Evolutionary conservation across 2,113 vertebrate species (phyloP), one percentile per base, ranked within the genome.

Genomic region (Dendropsophus ebraccatus): DNA sequence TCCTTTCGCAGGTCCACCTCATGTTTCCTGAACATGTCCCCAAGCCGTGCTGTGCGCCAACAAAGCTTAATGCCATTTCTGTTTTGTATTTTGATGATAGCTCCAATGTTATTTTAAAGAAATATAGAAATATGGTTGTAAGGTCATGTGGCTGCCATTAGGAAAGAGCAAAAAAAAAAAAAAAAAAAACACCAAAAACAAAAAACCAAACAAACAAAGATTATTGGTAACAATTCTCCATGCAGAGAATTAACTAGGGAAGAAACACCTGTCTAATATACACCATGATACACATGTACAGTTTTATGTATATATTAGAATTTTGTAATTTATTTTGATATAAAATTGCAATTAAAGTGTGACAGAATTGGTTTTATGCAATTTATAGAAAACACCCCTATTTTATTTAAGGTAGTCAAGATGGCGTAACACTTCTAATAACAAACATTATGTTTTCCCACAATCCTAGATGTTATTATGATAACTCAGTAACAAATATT

Each of bases 11-110:
- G 98, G 98, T 99, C 91, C 98, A 99, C 89, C 94, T 99, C 94
- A 99, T 99, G 98, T 99, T 98, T 92, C 98, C 98, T 72, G 96
- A 99, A 88, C 98, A 99, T 1, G 98, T 99, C 90, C 98, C 98
- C 91, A 99, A 99, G 91, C 98, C 98, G 17, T 99, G 98, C 90
- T 99, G 98, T 84, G 98, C 98, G 83, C 98, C 98, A 58, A 99
- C 98, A 90, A 99, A 99, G 90, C 94, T 99, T 91, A 99, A 99
- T 0, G 97, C 98, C 74, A 99, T 99, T 92, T 99, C 98, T n/a
- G 98, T 99, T 69, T 95, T 99, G 69, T 99, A 99, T 91, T 99
- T 99, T 91, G 98, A 99, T 87, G 98, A 99, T 92, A 99, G 97
- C 90, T 99, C 98, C 87, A 99, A 99, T 49, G 98, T 99, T 79